Base-by-base conservation (phyloP, 2,888 invertebrate species). In the Kryphioiulus occultus region DNA sequence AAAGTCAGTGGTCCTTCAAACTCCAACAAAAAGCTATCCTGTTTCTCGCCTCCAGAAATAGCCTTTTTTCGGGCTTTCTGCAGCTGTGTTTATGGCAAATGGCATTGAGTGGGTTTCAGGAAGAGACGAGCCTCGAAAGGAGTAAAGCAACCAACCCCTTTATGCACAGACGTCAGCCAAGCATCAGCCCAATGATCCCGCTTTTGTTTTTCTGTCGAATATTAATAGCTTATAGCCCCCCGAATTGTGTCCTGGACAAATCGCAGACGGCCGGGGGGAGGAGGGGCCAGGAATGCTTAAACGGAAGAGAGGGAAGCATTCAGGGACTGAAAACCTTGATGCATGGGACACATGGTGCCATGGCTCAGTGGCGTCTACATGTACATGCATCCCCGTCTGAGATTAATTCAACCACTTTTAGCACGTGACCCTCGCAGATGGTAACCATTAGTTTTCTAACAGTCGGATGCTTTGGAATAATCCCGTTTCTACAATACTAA, bases 1-100 rank as follows among this genome's bases (percentile, higher is more conserved):
- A 59, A 59, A 59, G 53, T 59, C 53, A 59, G 53, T 59, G 53
- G 53, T 59, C 53, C 53, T 59, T 59, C 53, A 59, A 59, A n/a
- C 53, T 59, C 53, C 53, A 59, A 59, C 53, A n/a, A 59, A 59
- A 59, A 59, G 53, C 53, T 59, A 59, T 59, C 53, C 53, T 59
- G 53, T 59, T 59, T 59, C 53, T 59, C 53, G n/a, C 53, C 53
- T 59, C 53, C 19, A 17, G 53, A 59, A 59, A 59, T 59, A 59
- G 53, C 53, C 0, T n/a, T 59, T 59, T 59, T 59, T 59, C 53
- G 53, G 53, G 53, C 19, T 59, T 59, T 39, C n/a, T n/a, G 53
- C 53, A 59, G 53, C 53, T 59, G 53, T 59, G 53, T 59, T 59
- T 17, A 59, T 3, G 53, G 53, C 53, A 59, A 59, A 59, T 59